Evolutionary conservation across 2,888 invertebrate genomes (phyloP).

Genomic region (Timandra comae): DNA sequence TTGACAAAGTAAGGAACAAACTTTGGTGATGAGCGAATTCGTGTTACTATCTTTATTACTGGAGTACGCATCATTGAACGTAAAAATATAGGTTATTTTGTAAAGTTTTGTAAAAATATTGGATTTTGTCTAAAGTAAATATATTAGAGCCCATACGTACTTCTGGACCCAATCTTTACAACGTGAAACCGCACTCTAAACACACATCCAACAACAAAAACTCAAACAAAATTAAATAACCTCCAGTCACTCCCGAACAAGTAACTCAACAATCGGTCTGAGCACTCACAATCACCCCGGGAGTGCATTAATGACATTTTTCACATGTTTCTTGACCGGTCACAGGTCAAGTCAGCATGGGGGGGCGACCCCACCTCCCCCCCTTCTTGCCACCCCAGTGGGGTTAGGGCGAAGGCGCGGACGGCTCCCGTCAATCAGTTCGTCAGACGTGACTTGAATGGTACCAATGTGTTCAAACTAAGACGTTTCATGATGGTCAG

Average conservation of each 20-base stretch:
- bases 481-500: slow-evolving; percentile 49
- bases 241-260: no score
- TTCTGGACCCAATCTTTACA: no score
- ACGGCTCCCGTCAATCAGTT: slow-evolving; percentile 76
- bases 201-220: no score
- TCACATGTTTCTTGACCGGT: slow-evolving; percentile 65
- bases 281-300: slow-evolving; percentile 31
- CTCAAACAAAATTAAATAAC: no score
- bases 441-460: slow-evolving; percentile 69
- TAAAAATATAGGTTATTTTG: no score
- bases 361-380: slow-evolving; percentile 13
- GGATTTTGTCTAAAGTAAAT: no score
- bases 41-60: no score
- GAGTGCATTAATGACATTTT: slow-evolving; percentile 75
- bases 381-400: slow-evolving; percentile 4
- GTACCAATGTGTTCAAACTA: slow-evolving; percentile 43
- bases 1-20: slow-evolving; percentile 3
- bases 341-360: slow-evolving; percentile 57
- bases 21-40: no score
- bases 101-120: no score
- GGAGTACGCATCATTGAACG: no score
- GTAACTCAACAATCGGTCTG: slow-evolving; percentile 7
- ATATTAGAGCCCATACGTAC: no score
- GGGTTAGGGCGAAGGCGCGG: slow-evolving; percentile 47
- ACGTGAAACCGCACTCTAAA: no score